phyloP scores from a whole-genome alignment of 2,113 vertebrate species.

The Pseudonaja textilis region DNA sequence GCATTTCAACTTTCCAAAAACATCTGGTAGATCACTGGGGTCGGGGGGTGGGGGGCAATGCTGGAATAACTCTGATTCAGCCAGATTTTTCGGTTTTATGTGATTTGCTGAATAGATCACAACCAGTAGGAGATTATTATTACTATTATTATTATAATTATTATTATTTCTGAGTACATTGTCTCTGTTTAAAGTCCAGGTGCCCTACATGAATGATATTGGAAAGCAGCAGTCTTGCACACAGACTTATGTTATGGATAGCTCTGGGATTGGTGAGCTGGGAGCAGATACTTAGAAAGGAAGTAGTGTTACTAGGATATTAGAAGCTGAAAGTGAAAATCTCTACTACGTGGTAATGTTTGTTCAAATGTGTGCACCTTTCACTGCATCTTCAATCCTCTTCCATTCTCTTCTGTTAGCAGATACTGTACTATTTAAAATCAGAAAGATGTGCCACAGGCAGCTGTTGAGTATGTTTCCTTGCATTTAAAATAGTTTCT shows the following conservation, averaged over 20 bases:
- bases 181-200: background rate
- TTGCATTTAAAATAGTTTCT: conserved; percentile 1
- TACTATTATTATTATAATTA: background rate
- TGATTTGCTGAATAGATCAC: background rate
- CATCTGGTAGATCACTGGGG: background rate
- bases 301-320: background rate
- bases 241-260: background rate
- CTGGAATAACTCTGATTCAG: background rate
- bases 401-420: background rate
- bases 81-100: background rate
- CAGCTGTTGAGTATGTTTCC: background rate
- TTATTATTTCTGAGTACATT: background rate
- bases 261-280: background rate
- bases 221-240: background rate
- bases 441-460: background rate
- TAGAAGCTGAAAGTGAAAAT: background rate
- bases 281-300: background rate
- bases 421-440: background rate
- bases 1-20: background rate
- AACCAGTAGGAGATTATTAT: background rate
- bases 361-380: background rate
- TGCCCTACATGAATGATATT: background rate
- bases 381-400: background rate
- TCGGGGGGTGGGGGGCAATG: background rate
- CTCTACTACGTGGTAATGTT: background rate